A percentile compares a stretch with the other conserved stretches of the same genome.
These are phyloP conservation scores for Sinodicranocentrus sp. DNA, from an alignment of 2,888 invertebrate genomes.

Conservation along the genomic window DNA sequence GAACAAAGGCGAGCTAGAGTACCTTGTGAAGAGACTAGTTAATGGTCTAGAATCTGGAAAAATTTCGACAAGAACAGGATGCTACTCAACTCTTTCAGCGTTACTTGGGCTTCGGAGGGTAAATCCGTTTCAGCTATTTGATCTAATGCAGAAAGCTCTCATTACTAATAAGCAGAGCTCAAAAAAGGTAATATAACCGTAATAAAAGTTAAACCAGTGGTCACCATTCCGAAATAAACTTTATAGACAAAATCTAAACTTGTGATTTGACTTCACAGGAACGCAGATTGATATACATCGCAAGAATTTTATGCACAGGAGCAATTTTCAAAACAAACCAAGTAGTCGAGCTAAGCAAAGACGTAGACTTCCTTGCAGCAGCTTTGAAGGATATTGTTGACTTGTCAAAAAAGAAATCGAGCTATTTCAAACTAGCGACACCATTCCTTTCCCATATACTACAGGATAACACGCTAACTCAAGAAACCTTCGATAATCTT, in stretches of 20 bases:
- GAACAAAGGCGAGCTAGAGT: slow-evolving; percentile 50
- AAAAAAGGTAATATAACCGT: slow-evolving; percentile 34
- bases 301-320: slow-evolving; percentile 54
- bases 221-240: no score
- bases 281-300: slow-evolving; percentile 57
- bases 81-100: slow-evolving; percentile 42
- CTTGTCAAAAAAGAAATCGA: slow-evolving; percentile 32
- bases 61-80: slow-evolving; percentile 43
- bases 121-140: slow-evolving; percentile 29
- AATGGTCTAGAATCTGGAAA: slow-evolving; percentile 54
- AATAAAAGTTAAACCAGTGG: no score
- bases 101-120: slow-evolving; percentile 37
- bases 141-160: slow-evolving; percentile 42
- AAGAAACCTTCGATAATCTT: slow-evolving; percentile 33
- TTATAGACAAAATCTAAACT: background rate
- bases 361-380: slow-evolving; percentile 9
- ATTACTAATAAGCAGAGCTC: slow-evolving; percentile 50
- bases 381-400: slow-evolving; percentile 42
- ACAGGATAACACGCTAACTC: slow-evolving; percentile 25
- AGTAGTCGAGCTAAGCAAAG: background rate
- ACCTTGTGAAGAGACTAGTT: slow-evolving; percentile 50
- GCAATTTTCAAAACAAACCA: slow-evolving; percentile 22
- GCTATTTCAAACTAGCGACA: slow-evolving; percentile 46
- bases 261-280: slow-evolving; percentile 31
- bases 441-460: slow-evolving; percentile 55